These are phyloP conservation scores for Crotalus horridus DNA, from an alignment of 2,113 vertebrate species.

Conservation along the genomic window DNA sequence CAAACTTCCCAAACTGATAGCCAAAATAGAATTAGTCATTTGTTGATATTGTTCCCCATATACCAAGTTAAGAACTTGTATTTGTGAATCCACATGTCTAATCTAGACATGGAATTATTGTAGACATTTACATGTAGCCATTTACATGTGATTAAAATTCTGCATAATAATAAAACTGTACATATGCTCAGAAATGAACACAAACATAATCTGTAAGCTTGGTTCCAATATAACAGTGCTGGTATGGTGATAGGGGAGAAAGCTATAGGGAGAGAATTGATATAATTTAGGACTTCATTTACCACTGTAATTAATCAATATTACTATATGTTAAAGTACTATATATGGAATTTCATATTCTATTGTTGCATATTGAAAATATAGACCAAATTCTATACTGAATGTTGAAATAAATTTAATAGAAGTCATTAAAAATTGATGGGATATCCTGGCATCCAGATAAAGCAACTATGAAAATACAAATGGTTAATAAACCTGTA, in stretches of 20 bases:
- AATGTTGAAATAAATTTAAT: background rate
- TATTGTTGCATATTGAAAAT: background rate
- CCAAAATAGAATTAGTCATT: background rate
- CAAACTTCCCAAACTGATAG: background rate
- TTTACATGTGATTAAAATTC: background rate
- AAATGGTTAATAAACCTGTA: background rate
- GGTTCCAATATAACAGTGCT: background rate
- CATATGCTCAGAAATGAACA: background rate
- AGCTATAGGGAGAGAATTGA: background rate
- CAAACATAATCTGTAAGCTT: conserved; percentile 25
- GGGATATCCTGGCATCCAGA: background rate
- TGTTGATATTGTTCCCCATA: background rate
- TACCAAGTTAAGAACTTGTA: background rate
- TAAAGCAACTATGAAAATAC: background rate
- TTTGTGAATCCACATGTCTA: background rate
- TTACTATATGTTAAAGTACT: background rate
- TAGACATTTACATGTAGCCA: background rate
- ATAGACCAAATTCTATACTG: background rate
- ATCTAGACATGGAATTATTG: background rate
- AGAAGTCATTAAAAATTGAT: background rate
- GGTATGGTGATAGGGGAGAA: background rate
- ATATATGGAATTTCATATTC: background rate
- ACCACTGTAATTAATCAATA: background rate
- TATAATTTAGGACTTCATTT: background rate
- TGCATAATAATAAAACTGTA: background rate